Conservation (phyloP, 2,113 vertebrate species). For the Phaetusa simplex region DNA sequence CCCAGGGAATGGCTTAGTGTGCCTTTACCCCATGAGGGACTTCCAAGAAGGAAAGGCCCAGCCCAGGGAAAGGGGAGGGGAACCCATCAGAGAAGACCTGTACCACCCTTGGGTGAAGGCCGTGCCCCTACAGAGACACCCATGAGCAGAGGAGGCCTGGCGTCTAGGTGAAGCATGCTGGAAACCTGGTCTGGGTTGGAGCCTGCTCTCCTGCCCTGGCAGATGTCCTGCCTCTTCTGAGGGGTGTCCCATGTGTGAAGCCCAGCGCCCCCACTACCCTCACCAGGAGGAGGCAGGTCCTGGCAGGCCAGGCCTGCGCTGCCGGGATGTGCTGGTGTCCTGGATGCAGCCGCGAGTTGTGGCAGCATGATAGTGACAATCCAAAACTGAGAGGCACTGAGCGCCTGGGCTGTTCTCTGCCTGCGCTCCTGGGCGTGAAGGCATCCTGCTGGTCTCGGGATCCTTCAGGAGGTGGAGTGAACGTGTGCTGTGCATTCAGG, state of each 20-base stretch:
- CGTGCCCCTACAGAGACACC: rapidly evolving
- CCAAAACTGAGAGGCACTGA: not conserved
- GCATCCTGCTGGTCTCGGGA: not conserved
- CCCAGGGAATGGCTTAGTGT: rapidly evolving
- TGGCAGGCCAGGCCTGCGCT: not conserved
- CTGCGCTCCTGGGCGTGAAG: rapidly evolving
- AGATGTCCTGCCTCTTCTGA: rapidly evolving
- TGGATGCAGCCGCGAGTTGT: rapidly evolving
- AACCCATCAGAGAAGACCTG: not conserved
- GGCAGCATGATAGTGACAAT: rapidly evolving
- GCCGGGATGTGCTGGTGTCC: rapidly evolving
- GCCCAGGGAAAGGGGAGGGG: not conserved
- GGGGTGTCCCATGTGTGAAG: rapidly evolving
- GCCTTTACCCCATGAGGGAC: not conserved
- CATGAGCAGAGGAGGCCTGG: not conserved
- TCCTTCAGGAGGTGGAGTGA: not conserved
- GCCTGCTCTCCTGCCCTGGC: not conserved
- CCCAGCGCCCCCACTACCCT: rapidly evolving
- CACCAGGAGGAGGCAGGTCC: not conserved
- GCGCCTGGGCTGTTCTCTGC: not conserved
- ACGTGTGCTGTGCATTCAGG: not conserved
- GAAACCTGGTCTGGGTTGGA: not conserved
- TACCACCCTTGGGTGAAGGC: not conserved
- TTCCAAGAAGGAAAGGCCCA: not conserved
- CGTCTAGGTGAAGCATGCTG: not conserved